A percentile compares a stretch with the other conserved stretches of the same genome.
Conservation (phyloP, 2,888 invertebrate genomes). For the Dromius quadrimaculatus region DNA sequence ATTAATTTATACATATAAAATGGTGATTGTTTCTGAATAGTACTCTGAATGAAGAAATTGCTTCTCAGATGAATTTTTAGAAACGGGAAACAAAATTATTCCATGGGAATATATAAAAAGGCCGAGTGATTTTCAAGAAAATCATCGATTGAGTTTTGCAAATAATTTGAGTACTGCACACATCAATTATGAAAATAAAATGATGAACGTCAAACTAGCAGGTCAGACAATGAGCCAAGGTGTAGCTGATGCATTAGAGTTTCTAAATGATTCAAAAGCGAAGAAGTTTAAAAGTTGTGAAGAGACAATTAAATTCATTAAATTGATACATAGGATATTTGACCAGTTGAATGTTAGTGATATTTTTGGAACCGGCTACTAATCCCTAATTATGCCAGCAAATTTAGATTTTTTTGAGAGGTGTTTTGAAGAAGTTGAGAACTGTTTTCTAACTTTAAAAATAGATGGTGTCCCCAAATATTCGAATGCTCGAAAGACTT, state of each 20-base stretch:
- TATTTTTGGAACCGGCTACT: constrained; percentile 55
- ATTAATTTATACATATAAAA: too few species aligned
- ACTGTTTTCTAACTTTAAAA: constrained; percentile 42
- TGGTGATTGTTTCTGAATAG: too few species aligned
- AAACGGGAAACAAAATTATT: not conserved
- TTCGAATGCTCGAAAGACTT: constrained; percentile 53
- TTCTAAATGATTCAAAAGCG: too few species aligned
- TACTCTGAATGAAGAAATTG: too few species aligned
- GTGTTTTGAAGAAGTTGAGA: constrained; percentile 28
- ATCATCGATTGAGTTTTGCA: not conserved
- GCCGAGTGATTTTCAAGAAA: not conserved
- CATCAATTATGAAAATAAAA: constrained; percentile 16
- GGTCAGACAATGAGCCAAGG: constrained; percentile 57
- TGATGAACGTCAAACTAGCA: constrained; percentile 54
- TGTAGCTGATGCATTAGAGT: constrained; percentile 57
- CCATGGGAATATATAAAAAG: constrained; percentile 7
- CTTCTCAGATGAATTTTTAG: not conserved
- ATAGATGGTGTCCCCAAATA: constrained; percentile 46
- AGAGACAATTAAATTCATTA: constrained; percentile 56
- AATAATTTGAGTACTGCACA: constrained; percentile 8
- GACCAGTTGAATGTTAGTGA: constrained; percentile 57
- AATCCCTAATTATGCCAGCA: constrained; percentile 54
- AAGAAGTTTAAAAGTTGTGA: constrained; percentile 51
- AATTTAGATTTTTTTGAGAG: constrained; percentile 53
- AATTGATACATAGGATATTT: constrained; percentile 55